phyloP scores from a whole-genome alignment of 2,888 invertebrate genomes.

The Andricus curvator region DNA sequence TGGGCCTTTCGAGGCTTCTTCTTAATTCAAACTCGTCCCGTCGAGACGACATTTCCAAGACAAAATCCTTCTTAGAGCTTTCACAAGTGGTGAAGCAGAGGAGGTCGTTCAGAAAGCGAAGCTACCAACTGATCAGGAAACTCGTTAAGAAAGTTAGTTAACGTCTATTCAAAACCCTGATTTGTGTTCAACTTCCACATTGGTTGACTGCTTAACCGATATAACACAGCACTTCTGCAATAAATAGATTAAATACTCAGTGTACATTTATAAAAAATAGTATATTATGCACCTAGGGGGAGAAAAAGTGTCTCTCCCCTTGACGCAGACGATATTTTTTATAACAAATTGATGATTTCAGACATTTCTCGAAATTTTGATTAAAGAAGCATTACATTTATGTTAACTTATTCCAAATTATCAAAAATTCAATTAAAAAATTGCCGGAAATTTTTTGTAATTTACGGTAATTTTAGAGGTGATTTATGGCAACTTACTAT shows the following conservation, averaged over 20 bases:
- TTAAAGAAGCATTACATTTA: too few species aligned
- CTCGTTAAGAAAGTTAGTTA: conserved; percentile 38
- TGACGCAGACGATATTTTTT: too few species aligned
- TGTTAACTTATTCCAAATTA: too few species aligned
- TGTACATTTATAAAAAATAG: not conserved
- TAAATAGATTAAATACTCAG: not conserved
- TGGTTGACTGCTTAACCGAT: conserved; percentile 2
- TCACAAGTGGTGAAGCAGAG: conserved; percentile 19
- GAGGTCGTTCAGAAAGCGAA: not conserved
- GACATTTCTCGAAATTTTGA: too few species aligned
- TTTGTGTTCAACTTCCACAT: conserved; percentile 21
- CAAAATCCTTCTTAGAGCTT: conserved; percentile 49
- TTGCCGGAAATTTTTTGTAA: too few species aligned
- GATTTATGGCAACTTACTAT: too few species aligned
- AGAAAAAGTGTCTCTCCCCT: too few species aligned
- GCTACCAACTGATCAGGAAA: conserved; percentile 40
- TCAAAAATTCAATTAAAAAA: too few species aligned
- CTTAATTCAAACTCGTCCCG: conserved; percentile 64
- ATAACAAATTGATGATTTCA: too few species aligned
- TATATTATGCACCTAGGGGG: not conserved
- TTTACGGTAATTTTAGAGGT: too few species aligned
- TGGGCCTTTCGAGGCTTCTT: conserved; percentile 52
- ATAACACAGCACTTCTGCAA: not conserved
- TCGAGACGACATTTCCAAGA: conserved; percentile 57
- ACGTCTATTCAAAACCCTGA: conserved; percentile 30